Conservation (phyloP, 1,140 invertebrate species). For the Lucilia sericata region DNA sequence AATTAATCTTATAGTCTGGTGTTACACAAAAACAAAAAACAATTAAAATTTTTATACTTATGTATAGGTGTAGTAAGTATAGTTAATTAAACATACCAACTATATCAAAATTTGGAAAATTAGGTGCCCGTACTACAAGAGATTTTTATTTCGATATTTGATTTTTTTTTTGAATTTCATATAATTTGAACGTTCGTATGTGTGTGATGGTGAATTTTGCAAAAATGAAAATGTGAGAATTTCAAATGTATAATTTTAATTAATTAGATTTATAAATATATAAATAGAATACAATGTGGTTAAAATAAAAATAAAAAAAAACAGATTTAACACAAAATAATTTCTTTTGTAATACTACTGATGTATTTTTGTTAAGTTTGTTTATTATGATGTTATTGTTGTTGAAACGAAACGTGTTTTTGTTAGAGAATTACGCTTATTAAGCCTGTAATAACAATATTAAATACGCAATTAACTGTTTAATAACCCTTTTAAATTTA, state of each 20-base stretch:
- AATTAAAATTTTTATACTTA: conserved; percentile 15
- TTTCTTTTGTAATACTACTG: too few species aligned
- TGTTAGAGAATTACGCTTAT: neutral
- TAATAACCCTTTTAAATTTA: neutral
- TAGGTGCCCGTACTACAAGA: conserved; percentile 74
- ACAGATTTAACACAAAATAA: too few species aligned
- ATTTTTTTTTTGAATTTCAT: neutral
- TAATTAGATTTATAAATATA: neutral
- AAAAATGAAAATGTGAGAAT: conserved; percentile 15
- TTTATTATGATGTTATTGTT: too few species aligned
- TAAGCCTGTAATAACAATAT: neutral
- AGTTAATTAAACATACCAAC: conserved; percentile 73
- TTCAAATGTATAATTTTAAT: conserved; percentile 6
- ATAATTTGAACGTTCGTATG: conserved; percentile 2
- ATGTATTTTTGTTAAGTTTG: too few species aligned
- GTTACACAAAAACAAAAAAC: neutral
- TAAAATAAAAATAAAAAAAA: too few species aligned
- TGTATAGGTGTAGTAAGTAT: neutral
- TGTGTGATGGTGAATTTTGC: neutral
- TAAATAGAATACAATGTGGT: too few species aligned
- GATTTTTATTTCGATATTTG: neutral
- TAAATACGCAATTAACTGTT: conserved; percentile 4
- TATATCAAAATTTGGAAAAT: conserved; percentile 77
- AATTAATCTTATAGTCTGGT: too few species aligned
- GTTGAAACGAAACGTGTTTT: too few species aligned